These are phyloP conservation scores for Parelbella ahira DNA, from an alignment of 2,888 invertebrate genomes.

Conservation along the genomic window DNA sequence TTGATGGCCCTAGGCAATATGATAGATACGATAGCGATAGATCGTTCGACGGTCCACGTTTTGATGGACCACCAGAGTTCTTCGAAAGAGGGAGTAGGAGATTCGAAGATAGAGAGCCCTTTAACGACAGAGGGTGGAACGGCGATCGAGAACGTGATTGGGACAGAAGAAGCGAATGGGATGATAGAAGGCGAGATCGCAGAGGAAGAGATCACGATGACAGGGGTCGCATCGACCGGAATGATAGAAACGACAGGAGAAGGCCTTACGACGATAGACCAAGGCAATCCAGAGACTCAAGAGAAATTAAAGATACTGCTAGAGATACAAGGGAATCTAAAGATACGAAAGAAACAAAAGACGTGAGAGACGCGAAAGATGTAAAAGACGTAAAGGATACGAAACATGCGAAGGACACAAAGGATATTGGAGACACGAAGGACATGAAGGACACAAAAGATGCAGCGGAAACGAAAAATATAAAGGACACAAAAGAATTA, in stretches of 20 bases:
- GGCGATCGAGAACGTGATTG: conserved; percentile 52
- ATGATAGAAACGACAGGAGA: conserved; percentile 38
- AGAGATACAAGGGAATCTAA: not conserved
- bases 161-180: conserved; percentile 54
- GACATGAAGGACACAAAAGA: conserved; percentile 1
- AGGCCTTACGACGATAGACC: conserved; percentile 46
- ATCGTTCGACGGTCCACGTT: conserved; percentile 37
- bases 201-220: conserved; percentile 50
- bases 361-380: conserved; percentile 5
- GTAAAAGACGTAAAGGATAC: too few species aligned
- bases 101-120: conserved; percentile 64
- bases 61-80: conserved; percentile 61
- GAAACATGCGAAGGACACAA: not conserved
- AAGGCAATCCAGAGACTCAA: conserved; percentile 19
- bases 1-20: conserved; percentile 31
- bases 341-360: not conserved
- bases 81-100: conserved; percentile 63
- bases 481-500: not conserved
- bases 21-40: conserved; percentile 34
- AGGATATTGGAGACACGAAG: not conserved
- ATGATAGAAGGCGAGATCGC: conserved; percentile 51
- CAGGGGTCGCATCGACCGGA: conserved; percentile 44
- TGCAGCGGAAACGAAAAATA: not conserved
- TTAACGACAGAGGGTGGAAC: conserved; percentile 59
- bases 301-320: too few species aligned